Conservation (phyloP, 2,888 invertebrate genomes). For the Caenorhabditis doughertyi region DNA sequence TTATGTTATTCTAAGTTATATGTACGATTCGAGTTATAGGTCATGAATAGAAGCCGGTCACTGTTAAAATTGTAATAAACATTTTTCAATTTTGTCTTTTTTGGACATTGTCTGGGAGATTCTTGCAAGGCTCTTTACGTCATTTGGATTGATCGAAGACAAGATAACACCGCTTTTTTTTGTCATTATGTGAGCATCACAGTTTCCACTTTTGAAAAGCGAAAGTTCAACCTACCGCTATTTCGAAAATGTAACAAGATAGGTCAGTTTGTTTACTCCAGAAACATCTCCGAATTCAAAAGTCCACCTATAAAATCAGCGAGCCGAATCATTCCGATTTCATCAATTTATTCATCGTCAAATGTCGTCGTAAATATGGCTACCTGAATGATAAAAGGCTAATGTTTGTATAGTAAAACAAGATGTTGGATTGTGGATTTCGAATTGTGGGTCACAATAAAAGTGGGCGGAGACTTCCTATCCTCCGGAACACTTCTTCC, state of each 20-base stretch:
- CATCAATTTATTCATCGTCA: constrained; percentile 12
- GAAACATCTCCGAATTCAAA: constrained; percentile 14
- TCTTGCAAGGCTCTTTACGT: too few species aligned
- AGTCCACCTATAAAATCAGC: constrained; percentile 42
- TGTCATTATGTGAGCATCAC: too few species aligned
- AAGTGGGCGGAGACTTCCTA: constrained; percentile 6
- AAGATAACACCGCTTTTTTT: too few species aligned
- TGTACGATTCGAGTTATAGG: constrained; percentile 33
- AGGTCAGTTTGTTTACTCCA: constrained; percentile 15
- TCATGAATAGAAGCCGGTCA: constrained; percentile 31
- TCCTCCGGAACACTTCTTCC: constrained; percentile 18
- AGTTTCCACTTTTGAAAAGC: neutral
- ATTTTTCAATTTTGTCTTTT: neutral
- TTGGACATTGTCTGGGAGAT: too few species aligned
- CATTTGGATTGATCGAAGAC: too few species aligned
- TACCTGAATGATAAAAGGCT: constrained; percentile 55
- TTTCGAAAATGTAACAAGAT: constrained; percentile 11
- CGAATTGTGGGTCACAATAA: constrained; percentile 28
- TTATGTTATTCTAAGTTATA: neutral
- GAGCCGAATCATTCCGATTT: constrained; percentile 38
- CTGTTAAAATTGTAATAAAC: constrained; percentile 4
- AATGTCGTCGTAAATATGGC: constrained; percentile 41
- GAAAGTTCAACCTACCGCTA: constrained; percentile 16
- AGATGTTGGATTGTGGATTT: constrained; percentile 11
- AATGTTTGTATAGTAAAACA: constrained; percentile 51